Base-by-base conservation (phyloP, 1,140 invertebrate species). In the Triops cancriformis region DNA sequence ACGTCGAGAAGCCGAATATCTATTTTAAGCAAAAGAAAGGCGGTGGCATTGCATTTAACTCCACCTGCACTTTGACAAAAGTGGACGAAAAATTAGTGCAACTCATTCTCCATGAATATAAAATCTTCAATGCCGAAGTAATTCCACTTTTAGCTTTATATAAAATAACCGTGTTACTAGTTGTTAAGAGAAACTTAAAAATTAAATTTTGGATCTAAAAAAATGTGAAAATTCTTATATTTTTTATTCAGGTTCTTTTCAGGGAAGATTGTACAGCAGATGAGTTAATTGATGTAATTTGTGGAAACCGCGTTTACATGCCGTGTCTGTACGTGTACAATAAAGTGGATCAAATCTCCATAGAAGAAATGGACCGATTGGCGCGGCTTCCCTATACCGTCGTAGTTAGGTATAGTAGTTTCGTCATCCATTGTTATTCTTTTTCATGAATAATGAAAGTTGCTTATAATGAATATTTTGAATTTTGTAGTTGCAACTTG, bases 271-370 rank as follows among this genome's bases (percentile, higher is more conserved):
- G 93, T 83, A 93, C 90, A 1, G 90, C 96, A 5, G 98, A 99
- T 85, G 97, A 99, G 84, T 90, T 99, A 82, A 99, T 99, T 79
- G 98, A 99, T 87, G 96, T 99, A n/a, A 97, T 99, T 79, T 92
- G 94, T 64, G 97, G 93, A 5, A 99, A 98, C 86, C 89, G 98
- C 81, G 95, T 98, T 73, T 99, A 99, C 86, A 87, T 99, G 82
- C 94, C 97, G 73, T 99, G 97, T 86, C 84, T 99, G 73, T 98
- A 98, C 87, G 96, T 98, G 73, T 99, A 99, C 86, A 99, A 99
- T 86, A 99, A 99, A 89, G 98, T 99, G 82, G 98, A 99, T 92
- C 97, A 99, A 87, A 96, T 99, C 82, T 98, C 96, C 28, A 96
- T 99, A 80, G 97, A 99, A 86, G 97, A 99, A 87, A 94, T 99